Base-by-base conservation (phyloP, 2,888 invertebrate species). In the Pteria penguin region DNA sequence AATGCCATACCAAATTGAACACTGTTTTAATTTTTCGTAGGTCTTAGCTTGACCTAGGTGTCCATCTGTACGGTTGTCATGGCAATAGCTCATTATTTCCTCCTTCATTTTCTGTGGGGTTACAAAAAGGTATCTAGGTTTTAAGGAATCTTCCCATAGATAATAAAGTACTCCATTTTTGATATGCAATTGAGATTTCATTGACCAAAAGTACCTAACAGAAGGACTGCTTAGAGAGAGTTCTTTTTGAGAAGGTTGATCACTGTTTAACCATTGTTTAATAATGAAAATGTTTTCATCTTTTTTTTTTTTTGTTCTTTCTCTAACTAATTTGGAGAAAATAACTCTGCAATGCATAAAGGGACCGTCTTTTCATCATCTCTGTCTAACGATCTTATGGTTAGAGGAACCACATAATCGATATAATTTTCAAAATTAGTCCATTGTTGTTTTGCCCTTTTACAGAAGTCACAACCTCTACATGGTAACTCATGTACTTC, bases 1-100 rank as follows among this genome's bases (percentile, higher is more conserved):
- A 65, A 75, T 70, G 18, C 66, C 65, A 52, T 68, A 60, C 76
- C 71, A 71, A 52, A 62, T 61, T 27, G 62, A 24, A n/a, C 45
- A 32, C 31, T 70, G 27, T 31, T 26, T 36, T 22, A 72, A 14
- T 58, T 58, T 58, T 31, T 60, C 52, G 18, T 33, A 57, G 1
- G 67, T 76, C 14, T 72, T 67, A 26, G 33, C 18, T 45, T 68
- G 61, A 3, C 76, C 72, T 2, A 67, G 58, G 31, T 72, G 66
- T 33, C 72, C 72, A 4, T 60, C 22, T 14, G 24, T 27, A 54
- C 31, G 5, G 4, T 31, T 36, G 54, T 74, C 58, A 61, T 74
- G 77, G 18, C 61, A 75, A 5, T 32, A 29, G n/a, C 45, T 18
- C 27, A 74, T 32, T 3, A 78, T 33, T 54, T 66, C 54, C 14